Base-by-base conservation (phyloP, 2,797 vertebrate species). In the Vultur gryphus region DNA sequence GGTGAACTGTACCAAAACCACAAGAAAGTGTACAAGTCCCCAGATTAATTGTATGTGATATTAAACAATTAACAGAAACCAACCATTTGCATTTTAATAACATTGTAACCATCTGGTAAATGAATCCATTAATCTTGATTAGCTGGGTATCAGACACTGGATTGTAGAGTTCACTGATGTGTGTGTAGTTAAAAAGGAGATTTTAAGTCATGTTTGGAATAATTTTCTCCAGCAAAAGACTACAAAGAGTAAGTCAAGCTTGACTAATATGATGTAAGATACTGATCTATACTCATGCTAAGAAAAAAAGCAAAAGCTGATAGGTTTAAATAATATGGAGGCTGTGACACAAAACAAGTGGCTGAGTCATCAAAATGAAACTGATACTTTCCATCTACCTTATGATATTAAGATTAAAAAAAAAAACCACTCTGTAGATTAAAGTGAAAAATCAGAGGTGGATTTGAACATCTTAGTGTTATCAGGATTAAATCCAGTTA, bases 71-170 rank as follows among this genome's bases (percentile, higher is more conserved):
- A 99, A 97, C 97, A 98, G 98, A 98, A 99, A 98, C 98, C 98
- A 99, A 98, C 98, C 97, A 99, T 99, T 99, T 99, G 99, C 99
- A 99, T 99, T 99, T 99, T 99, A 99, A 99, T 99, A 99, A 98
- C 98, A 98, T 98, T 98, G 98, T 99, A 99, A 99, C 98, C 98
- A 98, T 98, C 98, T 98, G 98, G 98, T 98, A 99, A 99, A 99
- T 98, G 67, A 98, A 99, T 99, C 98, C 98, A 99, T 99, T 99
- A 99, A 98, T 99, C 99, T 99, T 99, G 98, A 99, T 99, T 99
- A 99, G 97, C 98, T 98, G 97, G 89, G 93, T 98, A 98, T 98
- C 96, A 97, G 97, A 94, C 80, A 97, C 90, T 98, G 98, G 98
- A 98, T 98, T 97, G 97, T 97, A 96, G 94, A 96, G 94, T 98